Percentiles rank a stretch among this genome's conserved stretches.
These are phyloP conservation scores for Coregonus sp. DNA, from an alignment of 2,797 vertebrate genomes.

Conservation along the genomic window DNA sequence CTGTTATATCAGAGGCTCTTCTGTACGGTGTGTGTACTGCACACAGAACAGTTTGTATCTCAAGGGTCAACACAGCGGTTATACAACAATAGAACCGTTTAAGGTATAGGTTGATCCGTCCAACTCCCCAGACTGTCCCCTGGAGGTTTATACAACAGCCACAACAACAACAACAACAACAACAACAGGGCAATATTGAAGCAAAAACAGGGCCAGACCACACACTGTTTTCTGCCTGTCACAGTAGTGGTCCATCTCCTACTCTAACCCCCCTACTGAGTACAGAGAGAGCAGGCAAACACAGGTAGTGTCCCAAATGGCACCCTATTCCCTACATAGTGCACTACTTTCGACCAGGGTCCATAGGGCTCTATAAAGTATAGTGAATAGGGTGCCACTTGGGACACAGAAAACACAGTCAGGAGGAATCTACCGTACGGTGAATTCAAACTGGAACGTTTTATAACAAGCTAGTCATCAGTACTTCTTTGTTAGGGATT, in stretches of 20 bases:
- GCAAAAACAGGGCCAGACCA: constrained; percentile 28
- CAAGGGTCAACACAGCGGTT: neutral
- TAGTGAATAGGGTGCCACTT: neutral
- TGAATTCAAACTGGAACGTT: neutral
- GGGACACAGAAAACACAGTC: neutral
- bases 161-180: neutral
- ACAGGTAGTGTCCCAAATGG: neutral
- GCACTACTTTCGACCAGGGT: neutral
- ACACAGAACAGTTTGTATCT: neutral
- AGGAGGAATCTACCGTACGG: neutral
- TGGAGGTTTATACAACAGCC: neutral
- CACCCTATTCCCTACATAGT: neutral
- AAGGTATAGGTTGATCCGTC: neutral
- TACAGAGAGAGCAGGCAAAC: neutral
- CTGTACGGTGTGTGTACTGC: neutral
- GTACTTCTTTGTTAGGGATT: neutral
- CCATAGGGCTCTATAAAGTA: neutral
- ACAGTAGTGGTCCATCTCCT: neutral
- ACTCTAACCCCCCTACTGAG: neutral
- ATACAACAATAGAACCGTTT: neutral
- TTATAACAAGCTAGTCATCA: neutral
- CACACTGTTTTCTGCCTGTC: constrained; percentile 17
- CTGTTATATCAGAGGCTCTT: neutral
- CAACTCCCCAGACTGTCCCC: constrained; percentile 4
- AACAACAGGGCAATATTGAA: constrained; percentile 13